Evolutionary conservation across 64 coral and sea anemone species (phyloP), one percentile per base, ranked within the genome.

Genomic region (Stylophora pistillata): DNA sequence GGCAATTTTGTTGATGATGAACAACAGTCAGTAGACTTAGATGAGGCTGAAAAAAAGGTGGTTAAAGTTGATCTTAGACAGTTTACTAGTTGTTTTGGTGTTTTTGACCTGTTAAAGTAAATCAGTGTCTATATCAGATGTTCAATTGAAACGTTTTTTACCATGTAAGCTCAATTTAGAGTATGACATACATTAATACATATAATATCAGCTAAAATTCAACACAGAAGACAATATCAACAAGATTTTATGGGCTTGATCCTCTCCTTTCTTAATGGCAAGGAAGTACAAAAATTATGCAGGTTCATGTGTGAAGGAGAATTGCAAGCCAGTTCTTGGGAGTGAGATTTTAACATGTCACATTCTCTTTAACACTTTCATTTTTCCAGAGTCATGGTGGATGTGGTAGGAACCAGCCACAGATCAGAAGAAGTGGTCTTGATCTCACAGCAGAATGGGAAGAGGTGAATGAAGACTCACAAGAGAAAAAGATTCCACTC

Each of bases 361-460:
- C 13, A 15, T 72, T 47, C 53, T 33, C n/a, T 82, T 73, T 23
- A 2, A 32, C n/a, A 68, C n/a, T 68, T 68, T n/a, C 12, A 27
- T 25, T 85, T 32, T 86, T 78, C n/a, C 80, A 98, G 97, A 87
- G 74, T 74, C 97, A 99, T 88, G 97, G 97, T 88, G 97, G 97
- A 18, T 99, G 97, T 93, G 97, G 97, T 58, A 83, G 97, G 56
- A 93, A 95, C 78, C 97, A 99, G 79, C 97, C 97, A 27, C 88
- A 99, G 72, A 95, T 95, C 77, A 82, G 97, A 74, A 92, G 93
- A 30, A 89, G 74, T 56, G 97, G 90, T 9, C 86, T 99, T 23
- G 97, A 99, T 30, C 90, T 99, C 14, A 99, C 97, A 58, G 97
- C 97, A 73, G 97, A 99, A 71, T 99, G 97, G 97, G 95, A 99